Evolutionary conservation across 1,140 invertebrate genomes (phyloP), one percentile per base, ranked within the genome.

Genomic region (Pogonomyrmex californicus): DNA sequence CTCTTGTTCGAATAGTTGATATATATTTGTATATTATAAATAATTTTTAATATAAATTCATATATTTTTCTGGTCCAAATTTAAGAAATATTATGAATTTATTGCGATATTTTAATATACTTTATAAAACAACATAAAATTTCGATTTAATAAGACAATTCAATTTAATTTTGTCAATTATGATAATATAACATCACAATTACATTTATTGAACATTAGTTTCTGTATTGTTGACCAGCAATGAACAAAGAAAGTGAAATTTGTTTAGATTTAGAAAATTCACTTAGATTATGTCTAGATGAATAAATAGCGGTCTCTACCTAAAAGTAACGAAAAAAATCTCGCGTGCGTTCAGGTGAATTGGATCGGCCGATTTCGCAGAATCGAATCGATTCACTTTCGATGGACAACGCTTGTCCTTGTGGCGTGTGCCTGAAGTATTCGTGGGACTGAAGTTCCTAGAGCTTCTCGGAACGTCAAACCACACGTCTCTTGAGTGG

Each of bases 391-490:
- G 83, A 71, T 23, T 23, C 23, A 23, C 23, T 23, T 23, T 23
- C 87, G 86, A 86, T 75, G 78, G 66, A 81, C 82, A 86, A 71
- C 49, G 87, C 76, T 85, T 87, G 58, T 86, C 87, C 89, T 91
- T 78, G 86, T 88, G 70, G 71, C 78, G 73, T 85, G 44, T 65
- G 41, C 30, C 17, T 44, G 68, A 51, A 63, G 44, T 81, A 82
- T 78, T 54, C 75, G 36, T 86, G 62, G 62, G 76, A 60, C 88
- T 62, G 49, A 68, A 73, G 49, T 87, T 87, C 86, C 78, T 86
- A 60, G 85, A 85, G 33, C 68, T 91, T 91, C 90, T 88, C 23
- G 81, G 89, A 92, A 92, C 62, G 77, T 79, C 78, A 76, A 83
- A 88, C 49, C 78, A 81, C 65, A 70, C 77, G 63, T 71, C 47